Evolutionary conservation across 2,888 invertebrate species (phyloP).

Genomic region (Temnothorax ravouxi): DNA sequence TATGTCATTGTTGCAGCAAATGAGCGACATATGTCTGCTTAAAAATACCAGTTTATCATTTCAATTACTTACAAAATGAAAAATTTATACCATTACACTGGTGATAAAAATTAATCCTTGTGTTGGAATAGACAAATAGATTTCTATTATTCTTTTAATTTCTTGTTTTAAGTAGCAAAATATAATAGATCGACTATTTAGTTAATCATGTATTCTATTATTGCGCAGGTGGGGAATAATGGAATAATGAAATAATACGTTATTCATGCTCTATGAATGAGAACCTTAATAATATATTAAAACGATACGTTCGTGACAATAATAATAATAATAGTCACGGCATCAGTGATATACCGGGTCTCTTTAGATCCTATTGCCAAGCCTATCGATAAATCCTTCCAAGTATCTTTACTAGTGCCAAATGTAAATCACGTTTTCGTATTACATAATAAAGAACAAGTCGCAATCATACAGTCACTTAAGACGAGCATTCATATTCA

Average conservation of each 20-base stretch:
- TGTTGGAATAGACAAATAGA: no score
- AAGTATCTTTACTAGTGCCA: background rate
- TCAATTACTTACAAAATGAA: background rate
- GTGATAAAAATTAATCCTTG: background rate
- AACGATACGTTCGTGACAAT: background rate
- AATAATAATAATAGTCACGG: background rate
- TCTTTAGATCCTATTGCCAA: background rate
- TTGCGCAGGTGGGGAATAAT: background rate
- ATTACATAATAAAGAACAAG: background rate
- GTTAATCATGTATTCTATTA: background rate
- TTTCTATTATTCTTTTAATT: slow-evolving; percentile 1
- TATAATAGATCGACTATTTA: background rate
- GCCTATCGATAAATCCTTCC: background rate
- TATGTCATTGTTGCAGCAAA: background rate
- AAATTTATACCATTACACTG: background rate
- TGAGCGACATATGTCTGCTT: background rate
- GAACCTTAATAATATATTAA: background rate
- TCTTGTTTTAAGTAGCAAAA: background rate
- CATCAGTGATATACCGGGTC: background rate
- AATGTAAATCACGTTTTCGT: background rate
- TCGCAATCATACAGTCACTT: background rate
- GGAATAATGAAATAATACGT: background rate
- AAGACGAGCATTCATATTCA: background rate
- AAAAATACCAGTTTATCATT: background rate
- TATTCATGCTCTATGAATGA: background rate